Evolutionary conservation across 2,113 vertebrate species (phyloP), one percentile per base, ranked within the genome.

Genomic region (Platichthys flesus): DNA sequence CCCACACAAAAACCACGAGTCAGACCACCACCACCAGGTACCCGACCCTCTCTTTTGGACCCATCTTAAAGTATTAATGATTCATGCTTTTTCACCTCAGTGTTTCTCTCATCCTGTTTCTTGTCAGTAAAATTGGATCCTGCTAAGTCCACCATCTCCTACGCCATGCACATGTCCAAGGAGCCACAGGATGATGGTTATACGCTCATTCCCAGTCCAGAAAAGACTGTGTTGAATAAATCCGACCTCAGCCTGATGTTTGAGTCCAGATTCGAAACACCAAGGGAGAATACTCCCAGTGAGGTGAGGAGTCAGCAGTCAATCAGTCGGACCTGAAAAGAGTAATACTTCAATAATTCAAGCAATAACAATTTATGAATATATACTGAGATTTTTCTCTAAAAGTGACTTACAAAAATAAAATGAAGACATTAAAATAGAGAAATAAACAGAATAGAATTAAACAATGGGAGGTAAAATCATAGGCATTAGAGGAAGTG

Each of bases 21-120:
- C 21, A 2, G 35, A 68, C 20, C 81, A 12, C 96, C 95, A 2
- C 91, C 95, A 9, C 90, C 89, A 95, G 95, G 97, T 98, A 94
- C 74, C 6, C 20, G 12, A 40, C 2, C 14, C 9, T 40, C 28
- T 13, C 13, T 57, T 52, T 54, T 21, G 18, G 8, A 51, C 10
- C 18, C 12, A 40, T 42, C 10, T 20, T 13, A 3, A n/a, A 18
- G 28, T 16, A 0, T 61, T 55, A 21, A 52, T 31, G 3, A n/a
- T 3, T 0, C 0, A 3, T 42, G 4, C 55, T n/a, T 6, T 49
- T 40, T 26, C 0, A 61, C 3, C 13, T 61, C 3, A 12, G 0
- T n/a, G 2, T 67, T 78, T 47, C 3, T 21, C 4, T 23, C 1
- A 0, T 47, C 3, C 2, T 60, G 45, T 81, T 55, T 21, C 13